Conservation (phyloP, 2,888 invertebrate genomes). For the Hydroisotoma schaefferi region DNA sequence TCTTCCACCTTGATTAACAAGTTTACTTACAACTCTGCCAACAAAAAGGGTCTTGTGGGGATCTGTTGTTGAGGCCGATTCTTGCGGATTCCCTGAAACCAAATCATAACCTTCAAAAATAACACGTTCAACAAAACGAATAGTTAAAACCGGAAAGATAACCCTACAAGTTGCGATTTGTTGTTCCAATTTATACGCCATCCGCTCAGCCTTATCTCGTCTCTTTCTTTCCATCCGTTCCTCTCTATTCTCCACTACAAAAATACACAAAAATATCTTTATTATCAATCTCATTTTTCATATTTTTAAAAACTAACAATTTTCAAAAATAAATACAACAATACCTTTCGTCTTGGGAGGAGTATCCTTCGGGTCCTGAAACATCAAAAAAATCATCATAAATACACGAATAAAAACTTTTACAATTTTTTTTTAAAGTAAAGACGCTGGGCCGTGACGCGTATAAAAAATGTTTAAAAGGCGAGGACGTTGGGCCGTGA, state of each 20-base stretch:
- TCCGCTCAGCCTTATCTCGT: slow-evolving; percentile 91
- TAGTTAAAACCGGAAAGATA: slow-evolving; percentile 5
- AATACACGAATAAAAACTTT: slow-evolving; percentile 9
- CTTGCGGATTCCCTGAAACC: slow-evolving; percentile 72
- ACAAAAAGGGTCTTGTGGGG: slow-evolving; percentile 97
- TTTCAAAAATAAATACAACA: too few relatives aligned
- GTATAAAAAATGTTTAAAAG: too few relatives aligned
- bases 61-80: slow-evolving; percentile 77
- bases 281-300: too few relatives aligned
- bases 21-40: slow-evolving; percentile 80
- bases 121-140: slow-evolving; percentile 9
- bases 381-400: slow-evolving; percentile 38
- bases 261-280: too few relatives aligned
- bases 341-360: slow-evolving; percentile 92
- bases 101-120: too few relatives aligned
- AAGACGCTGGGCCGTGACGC: too few relatives aligned
- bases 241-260: slow-evolving; percentile 91
- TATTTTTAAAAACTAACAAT: too few relatives aligned
- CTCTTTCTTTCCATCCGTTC: slow-evolving; percentile 84
- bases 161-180: slow-evolving; percentile 80
- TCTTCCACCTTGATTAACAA: background rate
- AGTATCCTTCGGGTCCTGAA: slow-evolving; percentile 90
- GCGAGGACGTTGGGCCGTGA: too few relatives aligned
- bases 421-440: too few relatives aligned
- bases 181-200: slow-evolving; percentile 95